phyloP scores from a whole-genome alignment of 2,797 vertebrate species.

The Parauchenoglanis ngamensis region DNA sequence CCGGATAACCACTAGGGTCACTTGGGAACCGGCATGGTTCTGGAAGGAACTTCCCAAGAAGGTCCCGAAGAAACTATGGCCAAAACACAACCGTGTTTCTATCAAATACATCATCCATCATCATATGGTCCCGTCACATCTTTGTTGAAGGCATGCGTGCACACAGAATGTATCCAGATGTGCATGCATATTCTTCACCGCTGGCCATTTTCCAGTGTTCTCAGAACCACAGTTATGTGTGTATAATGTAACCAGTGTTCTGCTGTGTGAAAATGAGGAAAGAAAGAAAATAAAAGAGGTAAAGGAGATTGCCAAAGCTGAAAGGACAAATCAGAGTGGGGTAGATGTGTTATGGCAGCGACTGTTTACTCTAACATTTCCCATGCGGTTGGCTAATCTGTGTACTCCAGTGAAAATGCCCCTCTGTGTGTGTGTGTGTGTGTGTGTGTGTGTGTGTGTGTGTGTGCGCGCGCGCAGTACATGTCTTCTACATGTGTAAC shows the following conservation, averaged over 20 bases:
- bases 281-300: background rate
- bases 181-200: background rate
- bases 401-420: background rate
- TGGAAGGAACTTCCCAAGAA: background rate
- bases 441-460: slow-evolving; percentile 22
- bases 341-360: background rate
- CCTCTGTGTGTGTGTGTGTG: background rate
- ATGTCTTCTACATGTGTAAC: background rate
- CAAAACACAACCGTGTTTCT: background rate
- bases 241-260: too few relatives aligned
- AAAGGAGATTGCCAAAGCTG: background rate
- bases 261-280: background rate
- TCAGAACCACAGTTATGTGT: background rate
- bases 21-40: background rate
- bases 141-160: background rate
- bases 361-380: background rate
- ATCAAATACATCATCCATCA: background rate
- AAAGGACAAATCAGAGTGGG: background rate
- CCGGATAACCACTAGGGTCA: too few relatives aligned
- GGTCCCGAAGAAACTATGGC: background rate
- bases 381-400: background rate
- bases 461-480: background rate
- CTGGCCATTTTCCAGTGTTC: background rate
- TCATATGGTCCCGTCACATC: background rate
- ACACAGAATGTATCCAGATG: background rate